Evolutionary conservation across 2,797 vertebrate species (phyloP), one percentile per base, ranked within the genome.

Genomic region (Semotilus atromaculatus): DNA sequence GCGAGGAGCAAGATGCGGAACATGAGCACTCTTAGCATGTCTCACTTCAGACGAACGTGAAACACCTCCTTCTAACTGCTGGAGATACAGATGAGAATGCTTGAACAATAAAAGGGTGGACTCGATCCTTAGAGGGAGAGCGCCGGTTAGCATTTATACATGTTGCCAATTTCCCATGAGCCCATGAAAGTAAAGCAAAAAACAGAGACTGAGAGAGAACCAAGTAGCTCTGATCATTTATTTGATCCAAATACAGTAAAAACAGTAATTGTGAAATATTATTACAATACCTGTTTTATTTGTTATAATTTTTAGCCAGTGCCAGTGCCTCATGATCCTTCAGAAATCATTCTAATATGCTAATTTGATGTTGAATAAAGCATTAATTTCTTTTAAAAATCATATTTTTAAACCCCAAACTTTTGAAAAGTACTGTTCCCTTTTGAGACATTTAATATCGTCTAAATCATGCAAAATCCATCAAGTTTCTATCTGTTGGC

Each of bases 31-130:
- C 58, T 23, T 23, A 55, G 21, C 45, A 68, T 10, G 19, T 51
- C 4, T 36, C 53, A 23, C 74, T 81, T 71, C 23, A 70, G 79
- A 71, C 0, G 34, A 16, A 67, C 14, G 31, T 6, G 16, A 76
- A 76, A 75, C 43, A 64, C 29, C 40, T 82, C 31, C 71, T 51
- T 31, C 14, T 75, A 82, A 67, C 60, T 53, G 82, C 16, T 67
- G 82, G 40, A 76, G 53, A 62, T 62, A 14, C 11, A 45, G 13
- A 60, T 74, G 38, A 64, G 62, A 67, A 76, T 34, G 7, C 34
- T 53, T 58, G 10, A 53, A 60, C 26, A 26, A 75, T 21, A 45
- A 64, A 60, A 67, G 60, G 2, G 16, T 43, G 70, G 29, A 82
- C 29, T 26, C 23, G 60, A 67, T 51, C 43, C 66, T n/a, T 21